Evolutionary conservation across 1,140 invertebrate species (phyloP), one percentile per base, ranked within the genome.

Genomic region (Stenopsyche tienmushanensis): DNA sequence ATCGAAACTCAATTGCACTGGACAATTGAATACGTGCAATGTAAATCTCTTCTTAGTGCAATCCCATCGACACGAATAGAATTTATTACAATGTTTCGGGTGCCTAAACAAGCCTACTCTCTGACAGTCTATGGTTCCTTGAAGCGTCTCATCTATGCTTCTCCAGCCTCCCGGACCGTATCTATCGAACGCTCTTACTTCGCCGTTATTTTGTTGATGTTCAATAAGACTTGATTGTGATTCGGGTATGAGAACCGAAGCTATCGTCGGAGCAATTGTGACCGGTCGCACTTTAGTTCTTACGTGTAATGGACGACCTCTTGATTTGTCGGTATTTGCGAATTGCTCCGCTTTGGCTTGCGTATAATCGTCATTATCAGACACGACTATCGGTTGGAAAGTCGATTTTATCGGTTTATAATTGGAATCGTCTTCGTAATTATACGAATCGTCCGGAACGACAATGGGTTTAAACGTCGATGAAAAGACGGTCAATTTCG

Each of bases 31-130:
- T 1, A 90, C 82, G 71, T 91, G 88, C 3, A 93, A 80, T 3
- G 89, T 91, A 74, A 87, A 93, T 66, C 84, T 84, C 65, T 91
- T 86, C 67, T 92, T 88, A 76, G 85, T 89, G 64, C 87, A 84
- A 72, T 93, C 91, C 89, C 89, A 93, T 72, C 89, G 85, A 73
- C 91, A 93, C 26, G 90, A 85, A 72, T 92, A 93, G 79, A 93
- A 93, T 73, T 92, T 91, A 72, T 91, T 90, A 72, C 91, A 93
- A 63, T 88, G 84, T 57, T 87, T 87, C 0, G 91, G 91, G 74
- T 93, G 90, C 72, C 90, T 82, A 80, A 93, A 93, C 0, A 93
- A 81, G 72, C 91, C 91, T 3, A 90, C 83, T 72, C 90, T 81
- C 64, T 89, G 85, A 72, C 91, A 93, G 23, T 90, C 85, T 2